A percentile compares a stretch with the other conserved stretches of the same genome.
These are phyloP conservation scores for Rissa tridactyla DNA, from an alignment of 2,113 vertebrate species.

Conservation along the genomic window DNA sequence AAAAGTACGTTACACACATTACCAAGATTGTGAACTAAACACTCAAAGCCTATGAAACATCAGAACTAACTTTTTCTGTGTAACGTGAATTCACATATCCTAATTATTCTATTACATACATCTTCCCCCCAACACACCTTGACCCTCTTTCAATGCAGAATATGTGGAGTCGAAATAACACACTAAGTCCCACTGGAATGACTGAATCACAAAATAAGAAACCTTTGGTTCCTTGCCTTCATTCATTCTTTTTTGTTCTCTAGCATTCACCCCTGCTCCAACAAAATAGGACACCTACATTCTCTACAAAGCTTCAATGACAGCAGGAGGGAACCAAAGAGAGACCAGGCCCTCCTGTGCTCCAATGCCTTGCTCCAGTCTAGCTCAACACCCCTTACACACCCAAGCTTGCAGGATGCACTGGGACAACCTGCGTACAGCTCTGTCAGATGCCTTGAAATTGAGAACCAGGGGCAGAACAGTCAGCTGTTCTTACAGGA, in stretches of 20 bases:
- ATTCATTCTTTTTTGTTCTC: not conserved
- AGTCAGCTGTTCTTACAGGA: not conserved
- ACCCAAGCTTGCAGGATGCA: not conserved
- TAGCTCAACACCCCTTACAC: too few species aligned
- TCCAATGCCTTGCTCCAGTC: not conserved
- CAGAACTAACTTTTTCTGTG: not conserved
- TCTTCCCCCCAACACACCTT: not conserved
- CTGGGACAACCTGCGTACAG: rapidly evolving
- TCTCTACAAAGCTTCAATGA: not conserved
- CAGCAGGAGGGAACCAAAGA: not conserved
- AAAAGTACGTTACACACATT: not conserved
- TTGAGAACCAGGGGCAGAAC: not conserved
- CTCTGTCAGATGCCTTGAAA: not conserved
- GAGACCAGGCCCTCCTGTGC: too few species aligned
- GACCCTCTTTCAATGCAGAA: not conserved
- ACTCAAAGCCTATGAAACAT: not conserved
- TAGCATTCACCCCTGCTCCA: not conserved
- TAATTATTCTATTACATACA: not conserved
- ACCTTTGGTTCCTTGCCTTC: not conserved
- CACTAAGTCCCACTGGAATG: not conserved
- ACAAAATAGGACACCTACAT: not conserved
- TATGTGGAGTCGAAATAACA: not conserved
- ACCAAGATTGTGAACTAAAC: not conserved
- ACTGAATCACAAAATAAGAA: not conserved
- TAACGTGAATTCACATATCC: not conserved